Evolutionary conservation across 2,113 vertebrate species (phyloP).

Genomic region (Cygnus buccinator): DNA sequence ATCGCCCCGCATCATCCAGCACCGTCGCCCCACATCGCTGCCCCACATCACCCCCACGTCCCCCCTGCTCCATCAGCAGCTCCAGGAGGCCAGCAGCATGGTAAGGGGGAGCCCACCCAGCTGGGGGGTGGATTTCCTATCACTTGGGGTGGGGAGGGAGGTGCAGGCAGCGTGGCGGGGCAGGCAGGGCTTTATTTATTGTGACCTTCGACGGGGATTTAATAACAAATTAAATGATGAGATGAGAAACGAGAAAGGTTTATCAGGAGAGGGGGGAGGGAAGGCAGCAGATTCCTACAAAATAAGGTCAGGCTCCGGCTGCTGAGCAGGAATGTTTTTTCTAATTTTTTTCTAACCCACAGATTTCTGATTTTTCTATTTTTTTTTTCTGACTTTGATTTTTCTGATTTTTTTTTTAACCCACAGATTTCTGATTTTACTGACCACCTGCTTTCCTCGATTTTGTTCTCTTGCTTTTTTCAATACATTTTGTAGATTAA

Average conservation of each 20-base stretch:
- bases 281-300: background rate
- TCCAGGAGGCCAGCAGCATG: background rate
- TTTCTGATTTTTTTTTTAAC: background rate
- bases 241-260: background rate
- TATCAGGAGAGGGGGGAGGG: background rate
- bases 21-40: background rate
- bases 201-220: rapidly evolving
- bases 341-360: too few species aligned
- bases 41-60: background rate
- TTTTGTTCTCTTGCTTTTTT: background rate
- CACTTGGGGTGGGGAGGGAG: background rate
- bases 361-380: background rate
- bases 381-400: too few species aligned
- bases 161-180: background rate
- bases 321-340: background rate
- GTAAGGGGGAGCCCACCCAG: background rate
- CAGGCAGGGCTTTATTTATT: background rate
- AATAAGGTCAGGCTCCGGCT: background rate
- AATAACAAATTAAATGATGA: background rate
- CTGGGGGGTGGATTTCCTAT: background rate
- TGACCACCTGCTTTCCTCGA: background rate
- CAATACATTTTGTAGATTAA: background rate
- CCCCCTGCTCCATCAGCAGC: background rate
- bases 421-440: background rate
- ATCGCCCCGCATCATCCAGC: background rate